Conservation (phyloP, 2,888 invertebrate genomes). For the Dryobotodes eremita region DNA sequence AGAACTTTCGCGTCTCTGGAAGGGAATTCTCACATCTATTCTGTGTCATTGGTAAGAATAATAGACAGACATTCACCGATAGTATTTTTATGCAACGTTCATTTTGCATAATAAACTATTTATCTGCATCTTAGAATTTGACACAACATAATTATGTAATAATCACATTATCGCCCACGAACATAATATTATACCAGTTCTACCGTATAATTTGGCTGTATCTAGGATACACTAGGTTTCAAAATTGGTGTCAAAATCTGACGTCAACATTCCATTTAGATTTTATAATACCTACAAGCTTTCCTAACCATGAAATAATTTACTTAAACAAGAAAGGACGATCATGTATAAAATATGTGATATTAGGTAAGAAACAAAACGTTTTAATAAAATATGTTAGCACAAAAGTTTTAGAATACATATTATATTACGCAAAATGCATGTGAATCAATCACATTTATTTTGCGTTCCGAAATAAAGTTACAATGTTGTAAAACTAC, state of each 20-base stretch:
- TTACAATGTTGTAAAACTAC: conserved; percentile 25
- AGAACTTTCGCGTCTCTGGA: no score
- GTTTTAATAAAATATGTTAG: neutral
- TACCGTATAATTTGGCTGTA: conserved; percentile 46
- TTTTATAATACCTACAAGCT: conserved; percentile 18
- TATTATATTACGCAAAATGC: conserved; percentile 6
- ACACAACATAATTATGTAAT: conserved; percentile 51
- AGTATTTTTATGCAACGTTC: conserved; percentile 38
- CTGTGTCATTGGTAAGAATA: neutral
- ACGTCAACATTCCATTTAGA: conserved; percentile 14
- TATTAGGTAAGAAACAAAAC: conserved; percentile 27
- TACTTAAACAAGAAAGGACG: neutral
- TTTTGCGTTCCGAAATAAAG: conserved; percentile 12
- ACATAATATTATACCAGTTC: conserved; percentile 1
- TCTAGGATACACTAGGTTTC: conserved; percentile 50
- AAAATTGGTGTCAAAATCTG: conserved; percentile 42
- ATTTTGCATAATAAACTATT: conserved; percentile 36
- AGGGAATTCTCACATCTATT: neutral
- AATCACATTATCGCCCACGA: conserved; percentile 41
- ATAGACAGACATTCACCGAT: conserved; percentile 3
- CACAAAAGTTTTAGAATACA: neutral
- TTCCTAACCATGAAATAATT: conserved; percentile 7
- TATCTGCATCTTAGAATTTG: conserved; percentile 23
- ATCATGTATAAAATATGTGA: neutral
- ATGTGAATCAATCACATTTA: neutral